These are phyloP conservation scores for Drosophila punjabiensis DNA, from an alignment of 1,140 invertebrate species.

Conservation along the genomic window DNA sequence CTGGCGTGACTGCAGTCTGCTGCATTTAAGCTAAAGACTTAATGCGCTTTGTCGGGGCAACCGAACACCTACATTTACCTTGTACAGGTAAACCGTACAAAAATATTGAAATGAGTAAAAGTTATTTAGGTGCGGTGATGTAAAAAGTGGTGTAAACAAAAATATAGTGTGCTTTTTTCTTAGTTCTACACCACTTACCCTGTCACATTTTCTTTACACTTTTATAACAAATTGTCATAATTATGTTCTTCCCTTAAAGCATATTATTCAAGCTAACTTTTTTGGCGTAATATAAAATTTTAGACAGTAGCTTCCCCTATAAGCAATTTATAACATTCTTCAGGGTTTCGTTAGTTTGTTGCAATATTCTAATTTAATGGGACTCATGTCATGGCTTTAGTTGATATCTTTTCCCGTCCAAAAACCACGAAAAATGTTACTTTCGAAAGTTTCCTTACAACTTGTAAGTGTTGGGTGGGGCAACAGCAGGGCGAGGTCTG, in stretches of 20 bases:
- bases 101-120: constrained; percentile 50
- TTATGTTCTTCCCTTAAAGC: background rate
- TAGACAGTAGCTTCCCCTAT: constrained; percentile 8
- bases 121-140: constrained; percentile 8
- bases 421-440: constrained; percentile 20
- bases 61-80: constrained; percentile 13
- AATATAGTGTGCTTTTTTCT: background rate
- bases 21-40: constrained; percentile 77
- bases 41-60: constrained; percentile 67
- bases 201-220: background rate
- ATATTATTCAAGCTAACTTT: background rate
- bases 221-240: background rate
- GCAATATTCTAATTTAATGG: constrained; percentile 50
- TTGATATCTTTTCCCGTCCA: constrained; percentile 27
- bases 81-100: background rate
- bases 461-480: background rate
- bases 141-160: background rate
- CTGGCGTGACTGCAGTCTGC: constrained; percentile 24
- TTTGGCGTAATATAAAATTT: background rate
- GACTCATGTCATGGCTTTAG: constrained; percentile 44
- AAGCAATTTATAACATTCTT: constrained; percentile 24
- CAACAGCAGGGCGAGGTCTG: constrained; percentile 17
- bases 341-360: constrained; percentile 44
- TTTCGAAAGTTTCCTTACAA: constrained; percentile 24
- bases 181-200: no score